Base-by-base conservation (phyloP, 2,888 invertebrate species). In the Limnephilus rhombicus region DNA sequence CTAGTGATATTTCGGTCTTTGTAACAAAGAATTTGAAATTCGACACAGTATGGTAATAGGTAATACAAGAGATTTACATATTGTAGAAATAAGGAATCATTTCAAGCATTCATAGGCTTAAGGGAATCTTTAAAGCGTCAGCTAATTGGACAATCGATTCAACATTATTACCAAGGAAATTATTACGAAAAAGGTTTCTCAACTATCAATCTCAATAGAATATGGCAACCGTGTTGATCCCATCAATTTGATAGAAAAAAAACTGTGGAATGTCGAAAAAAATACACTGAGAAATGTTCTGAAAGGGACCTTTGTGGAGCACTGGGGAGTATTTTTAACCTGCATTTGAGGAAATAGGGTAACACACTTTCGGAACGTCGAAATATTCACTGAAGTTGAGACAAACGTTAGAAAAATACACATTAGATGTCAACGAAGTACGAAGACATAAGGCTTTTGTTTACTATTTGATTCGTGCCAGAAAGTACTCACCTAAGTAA, bases 401-500 rank as follows among this genome's bases (percentile, higher is more conserved):
- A 86, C n/a, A 85, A 89, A 49, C 37, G 89, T 85, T 85, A 90
- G 85, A 89, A 89, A 89, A 89, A 89, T 89, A 89, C 88, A 89
- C 91, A 92, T 92, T 92, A 92, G 90, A 92, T 92, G 92, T 92
- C 91, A 92, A 91, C 82, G 41, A 89, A 53, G 68, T 82, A 89
- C n/a, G 41, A 82, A 83, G 85, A 89, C 83, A 91, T 90, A 90
- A 90, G 89, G 89, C 90, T 92, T 92, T 92, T 92, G 92, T 92
- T 92, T 92, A 92, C 92, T 90, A 91, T 90, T 87, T 91, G 83
- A 86, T 87, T 86, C 53, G n/a, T 85, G 37, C 80, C 89, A 89
- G 5, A 85, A 91, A 89, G 53, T 80, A 94, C 97, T 97, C 96
- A 98, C 99, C 99, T 96, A 99, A 96, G 96, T 99, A 99, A 96